Conservation (phyloP, 2,113 vertebrate species). For the Lasiurus borealis region DNA sequence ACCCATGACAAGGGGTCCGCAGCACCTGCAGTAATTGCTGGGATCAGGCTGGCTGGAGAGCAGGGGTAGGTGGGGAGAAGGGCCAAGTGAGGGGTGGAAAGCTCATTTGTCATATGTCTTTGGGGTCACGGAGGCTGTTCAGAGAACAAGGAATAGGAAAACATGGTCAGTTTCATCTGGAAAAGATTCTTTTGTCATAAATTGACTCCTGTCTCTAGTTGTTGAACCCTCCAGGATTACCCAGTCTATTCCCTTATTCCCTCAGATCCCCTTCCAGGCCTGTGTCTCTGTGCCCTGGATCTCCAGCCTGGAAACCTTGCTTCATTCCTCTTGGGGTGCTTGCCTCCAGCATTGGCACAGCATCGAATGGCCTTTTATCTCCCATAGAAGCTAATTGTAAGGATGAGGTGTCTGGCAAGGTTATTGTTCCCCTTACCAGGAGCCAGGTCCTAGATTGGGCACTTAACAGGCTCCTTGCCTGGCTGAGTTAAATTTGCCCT, state of each 20-base stretch:
- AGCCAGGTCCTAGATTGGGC: neutral
- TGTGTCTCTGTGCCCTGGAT: neutral
- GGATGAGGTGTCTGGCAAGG: neutral
- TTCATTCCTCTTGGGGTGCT: neutral
- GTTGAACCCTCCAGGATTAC: neutral
- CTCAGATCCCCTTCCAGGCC: neutral
- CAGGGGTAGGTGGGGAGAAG: neutral
- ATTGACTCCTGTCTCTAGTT: neutral
- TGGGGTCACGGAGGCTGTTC: neutral
- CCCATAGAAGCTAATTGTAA: neutral
- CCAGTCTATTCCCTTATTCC: rapidly evolving
- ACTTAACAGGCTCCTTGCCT: neutral
- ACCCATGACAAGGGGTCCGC: neutral
- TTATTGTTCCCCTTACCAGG: neutral
- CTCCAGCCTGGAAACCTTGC: too few species aligned
- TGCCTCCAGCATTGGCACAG: neutral
- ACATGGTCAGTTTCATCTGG: neutral
- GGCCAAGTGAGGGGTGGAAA: too few species aligned
- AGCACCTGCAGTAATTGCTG: neutral
- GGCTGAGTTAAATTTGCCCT: neutral
- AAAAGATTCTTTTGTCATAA: neutral
- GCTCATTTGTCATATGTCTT: neutral
- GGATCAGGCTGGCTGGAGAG: neutral
- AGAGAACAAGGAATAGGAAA: neutral
- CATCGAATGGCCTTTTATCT: neutral